Conservation (phyloP, 2,113 vertebrate species). For the Sapayoa aenigma region DNA sequence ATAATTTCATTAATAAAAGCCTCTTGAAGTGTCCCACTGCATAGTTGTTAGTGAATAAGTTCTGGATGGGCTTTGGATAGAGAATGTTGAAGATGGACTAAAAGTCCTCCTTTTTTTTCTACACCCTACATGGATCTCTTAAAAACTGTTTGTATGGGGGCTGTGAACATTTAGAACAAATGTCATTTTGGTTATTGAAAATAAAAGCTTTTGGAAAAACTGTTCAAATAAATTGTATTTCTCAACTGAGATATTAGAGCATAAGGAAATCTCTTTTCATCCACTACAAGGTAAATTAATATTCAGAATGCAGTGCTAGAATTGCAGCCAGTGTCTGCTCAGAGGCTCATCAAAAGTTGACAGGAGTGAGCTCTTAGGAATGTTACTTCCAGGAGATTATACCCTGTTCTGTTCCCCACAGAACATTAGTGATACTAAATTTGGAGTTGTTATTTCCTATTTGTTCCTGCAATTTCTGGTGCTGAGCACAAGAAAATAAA, state of each 20-base stretch:
- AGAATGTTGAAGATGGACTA: neutral
- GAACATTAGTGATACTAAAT: neutral
- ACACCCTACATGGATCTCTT: neutral
- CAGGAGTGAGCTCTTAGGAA: neutral
- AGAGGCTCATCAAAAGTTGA: neutral
- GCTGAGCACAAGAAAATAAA: neutral
- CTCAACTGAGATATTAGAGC: neutral
- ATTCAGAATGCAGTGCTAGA: neutral
- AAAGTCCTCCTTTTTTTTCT: neutral
- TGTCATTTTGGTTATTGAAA: neutral
- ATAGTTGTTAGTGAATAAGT: neutral
- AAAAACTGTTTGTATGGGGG: neutral
- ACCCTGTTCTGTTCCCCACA: neutral
- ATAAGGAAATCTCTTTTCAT: neutral
- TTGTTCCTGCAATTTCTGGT: neutral
- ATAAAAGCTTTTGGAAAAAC: neutral
- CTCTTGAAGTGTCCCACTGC: neutral
- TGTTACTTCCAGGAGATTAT: neutral
- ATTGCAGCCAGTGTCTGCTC: neutral
- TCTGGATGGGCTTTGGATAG: neutral
- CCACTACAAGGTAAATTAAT: neutral
- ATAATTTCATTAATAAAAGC: neutral
- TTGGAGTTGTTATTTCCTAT: neutral
- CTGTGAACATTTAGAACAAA: neutral
- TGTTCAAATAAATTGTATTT: neutral